Evolutionary conservation across 2,113 vertebrate species (phyloP).

Genomic region (Percina caprodes): DNA sequence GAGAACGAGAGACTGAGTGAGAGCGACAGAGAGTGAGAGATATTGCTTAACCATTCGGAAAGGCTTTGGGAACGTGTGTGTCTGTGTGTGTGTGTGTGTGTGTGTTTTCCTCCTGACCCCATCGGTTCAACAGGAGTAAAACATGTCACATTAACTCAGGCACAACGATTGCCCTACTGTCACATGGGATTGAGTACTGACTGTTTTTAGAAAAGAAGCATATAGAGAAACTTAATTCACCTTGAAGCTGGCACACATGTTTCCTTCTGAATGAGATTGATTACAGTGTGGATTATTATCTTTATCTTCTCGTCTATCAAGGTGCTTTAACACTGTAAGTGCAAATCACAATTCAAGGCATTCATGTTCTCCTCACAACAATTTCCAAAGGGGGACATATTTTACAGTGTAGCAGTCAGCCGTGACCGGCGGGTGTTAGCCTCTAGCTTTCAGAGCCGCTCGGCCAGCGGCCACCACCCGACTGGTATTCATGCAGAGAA

Average conservation of each 20-base stretch:
- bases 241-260: neutral
- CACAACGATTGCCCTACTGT: constrained; percentile 44
- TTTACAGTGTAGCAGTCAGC: constrained; percentile 48
- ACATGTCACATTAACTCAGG: constrained; percentile 59
- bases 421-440: constrained; percentile 45
- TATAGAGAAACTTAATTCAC: neutral
- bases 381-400: constrained; percentile 55
- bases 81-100: constrained; percentile 54
- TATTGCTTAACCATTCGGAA: constrained; percentile 84
- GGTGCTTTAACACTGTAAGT: neutral
- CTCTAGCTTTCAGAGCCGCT: constrained; percentile 40
- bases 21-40: constrained; percentile 60
- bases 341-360: constrained; percentile 4
- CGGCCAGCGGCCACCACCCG: constrained; percentile 31
- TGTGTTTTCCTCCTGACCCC: constrained; percentile 58
- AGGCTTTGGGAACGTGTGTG: constrained; percentile 79
- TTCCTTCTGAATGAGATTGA: neutral
- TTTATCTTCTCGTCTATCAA: neutral
- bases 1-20: constrained; percentile 46
- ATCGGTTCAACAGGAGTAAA: constrained; percentile 62
- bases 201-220: constrained; percentile 11
- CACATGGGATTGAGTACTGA: neutral
- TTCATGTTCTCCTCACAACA: constrained; percentile 39
- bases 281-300: neutral
- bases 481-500: constrained; percentile 55